Base-by-base conservation (phyloP, 2,113 vertebrate genomes). In the Dipodomys ordii region DNA sequence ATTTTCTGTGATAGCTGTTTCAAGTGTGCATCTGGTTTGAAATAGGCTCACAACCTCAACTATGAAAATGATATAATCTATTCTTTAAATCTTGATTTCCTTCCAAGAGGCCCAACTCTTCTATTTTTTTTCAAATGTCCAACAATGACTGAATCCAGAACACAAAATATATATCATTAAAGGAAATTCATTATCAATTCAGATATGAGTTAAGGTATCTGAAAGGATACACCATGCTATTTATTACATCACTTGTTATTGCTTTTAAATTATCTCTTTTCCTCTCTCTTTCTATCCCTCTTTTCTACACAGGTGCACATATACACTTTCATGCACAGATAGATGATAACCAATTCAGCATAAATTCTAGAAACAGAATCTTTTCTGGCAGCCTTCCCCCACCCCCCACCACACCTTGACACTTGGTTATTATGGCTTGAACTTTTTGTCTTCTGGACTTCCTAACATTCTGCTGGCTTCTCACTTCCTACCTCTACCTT, bases 1-100 rank as follows among this genome's bases (percentile, higher is more conserved):
- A 84, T 53, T 85, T 95, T 72, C 46, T 1, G 77, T 90, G 57
- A 84, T 35, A 92, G 81, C 68, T 84, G 81, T 7, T 35, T 32
- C 15, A 73, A 68, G 28, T 0, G 0, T 53, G 25, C 1, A 20
- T 39, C 18, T 53, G 15, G 4, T 49, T 27, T 74, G 22, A 92
- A 87, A 11, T 39, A 72, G 18, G 64, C 81, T 71, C 3, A 18
- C 67, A 76, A 39, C 18, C 10, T 23, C 6, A 88, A 13, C 20
- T 81, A 76, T 60, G 73, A 81, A 88, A 44, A 0, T 46, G 15
- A 67, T 1, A 16, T 71, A 27, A 27, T 9, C 5, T 76, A 46
- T 87, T 90, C 60, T 44, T 78, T 91, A 87, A 80, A 25, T 1
- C 6, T 86, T 23, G 27, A 9, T 60, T 62, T 87, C 32, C 7